phyloP scores from a whole-genome alignment of 1,140 invertebrate species.

The Drosophila lowei region DNA sequence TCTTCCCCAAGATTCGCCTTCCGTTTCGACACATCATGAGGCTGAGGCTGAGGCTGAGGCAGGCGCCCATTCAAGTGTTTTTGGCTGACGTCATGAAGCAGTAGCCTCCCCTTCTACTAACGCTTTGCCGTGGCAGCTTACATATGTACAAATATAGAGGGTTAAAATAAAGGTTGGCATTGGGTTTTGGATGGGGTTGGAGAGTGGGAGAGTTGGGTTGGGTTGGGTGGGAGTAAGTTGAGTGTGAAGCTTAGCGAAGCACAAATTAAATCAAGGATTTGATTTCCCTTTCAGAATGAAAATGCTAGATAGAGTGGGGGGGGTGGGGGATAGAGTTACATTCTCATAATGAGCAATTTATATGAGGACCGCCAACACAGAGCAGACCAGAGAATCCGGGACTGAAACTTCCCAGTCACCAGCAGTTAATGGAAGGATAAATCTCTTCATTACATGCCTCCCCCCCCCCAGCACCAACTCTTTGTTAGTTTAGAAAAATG shows the following conservation, averaged over 20 bases:
- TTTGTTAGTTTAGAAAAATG: conserved; percentile 53
- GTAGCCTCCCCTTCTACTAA: conserved; percentile 23
- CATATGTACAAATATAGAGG: conserved; percentile 37
- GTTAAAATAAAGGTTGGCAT: conserved; percentile 30
- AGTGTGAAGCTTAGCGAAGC: conserved; percentile 51
- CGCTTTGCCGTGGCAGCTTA: conserved; percentile 44
- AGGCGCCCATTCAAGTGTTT: conserved; percentile 11
- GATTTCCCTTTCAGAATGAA: conserved; percentile 23
- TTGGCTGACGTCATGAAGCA: conserved; percentile 37
- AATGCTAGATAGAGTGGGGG: neutral
- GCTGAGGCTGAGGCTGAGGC: no score
- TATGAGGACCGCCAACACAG: conserved; percentile 21
- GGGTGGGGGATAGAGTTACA: conserved; percentile 27
- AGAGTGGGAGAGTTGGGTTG: neutral
- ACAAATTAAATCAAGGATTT: conserved; percentile 71
- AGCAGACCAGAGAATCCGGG: conserved; percentile 1
- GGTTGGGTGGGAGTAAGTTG: conserved; percentile 26
- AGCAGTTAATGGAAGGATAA: conserved; percentile 51
- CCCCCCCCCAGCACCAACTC: conserved; percentile 1
- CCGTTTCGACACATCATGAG: neutral
- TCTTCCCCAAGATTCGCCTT: conserved; percentile 28
- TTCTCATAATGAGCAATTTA: conserved; percentile 59
- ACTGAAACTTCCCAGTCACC: conserved; percentile 40
- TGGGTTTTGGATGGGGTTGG: neutral
- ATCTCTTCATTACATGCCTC: conserved; percentile 46